A percentile compares a stretch with the other conserved stretches of the same genome.
phyloP scores from a whole-genome alignment of 2,113 vertebrate species.

The Erpornis zantholeuca region DNA sequence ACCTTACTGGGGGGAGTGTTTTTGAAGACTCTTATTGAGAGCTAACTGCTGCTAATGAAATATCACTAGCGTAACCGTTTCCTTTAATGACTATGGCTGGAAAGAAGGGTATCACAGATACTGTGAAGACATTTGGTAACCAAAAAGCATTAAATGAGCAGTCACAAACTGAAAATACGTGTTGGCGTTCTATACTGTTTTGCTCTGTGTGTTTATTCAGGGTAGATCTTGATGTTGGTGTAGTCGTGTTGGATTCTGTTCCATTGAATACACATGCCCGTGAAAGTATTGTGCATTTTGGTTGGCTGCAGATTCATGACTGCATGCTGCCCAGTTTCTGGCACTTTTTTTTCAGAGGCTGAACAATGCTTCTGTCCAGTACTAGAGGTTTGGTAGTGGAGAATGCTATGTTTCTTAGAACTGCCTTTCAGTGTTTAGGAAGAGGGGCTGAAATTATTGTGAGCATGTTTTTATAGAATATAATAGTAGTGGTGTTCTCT shows the following conservation, averaged over 20 bases:
- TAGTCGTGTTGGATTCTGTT: not conserved
- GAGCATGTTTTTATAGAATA: not conserved
- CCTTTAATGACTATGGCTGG: not conserved
- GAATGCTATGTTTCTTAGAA: not conserved
- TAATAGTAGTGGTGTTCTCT: not conserved
- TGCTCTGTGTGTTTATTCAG: not conserved
- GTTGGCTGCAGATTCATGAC: not conserved
- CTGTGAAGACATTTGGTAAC: not conserved
- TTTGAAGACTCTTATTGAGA: not conserved
- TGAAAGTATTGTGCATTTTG: not conserved
- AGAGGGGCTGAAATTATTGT: not conserved
- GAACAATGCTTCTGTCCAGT: not conserved
- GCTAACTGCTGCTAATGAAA: not conserved
- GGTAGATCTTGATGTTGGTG: not conserved
- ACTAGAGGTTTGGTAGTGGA: not conserved
- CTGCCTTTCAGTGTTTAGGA: not conserved
- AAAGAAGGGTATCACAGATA: not conserved
- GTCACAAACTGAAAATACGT: not conserved
- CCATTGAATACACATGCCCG: not conserved
- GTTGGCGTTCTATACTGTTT: accelerated
- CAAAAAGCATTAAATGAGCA: not conserved
- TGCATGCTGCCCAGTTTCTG: not conserved
- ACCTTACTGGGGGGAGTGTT: not conserved
- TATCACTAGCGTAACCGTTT: not conserved
- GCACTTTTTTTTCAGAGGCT: not conserved